phyloP scores from a whole-genome alignment of 2,113 vertebrate genomes.

The Gallinago jamesoni region DNA sequence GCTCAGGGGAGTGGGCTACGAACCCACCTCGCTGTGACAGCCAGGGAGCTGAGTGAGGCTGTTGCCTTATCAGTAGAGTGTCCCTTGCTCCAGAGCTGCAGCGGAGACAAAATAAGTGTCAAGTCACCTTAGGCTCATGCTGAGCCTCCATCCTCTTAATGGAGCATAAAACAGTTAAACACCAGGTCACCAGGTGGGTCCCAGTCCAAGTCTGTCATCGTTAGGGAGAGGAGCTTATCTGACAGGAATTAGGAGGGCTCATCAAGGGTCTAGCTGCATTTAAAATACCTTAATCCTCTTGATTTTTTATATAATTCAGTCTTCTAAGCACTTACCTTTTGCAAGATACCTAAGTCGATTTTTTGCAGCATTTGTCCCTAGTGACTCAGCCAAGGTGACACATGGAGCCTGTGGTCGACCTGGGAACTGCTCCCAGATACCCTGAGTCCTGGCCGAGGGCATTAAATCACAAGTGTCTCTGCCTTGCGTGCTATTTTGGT shows the following conservation, averaged over 20 bases:
- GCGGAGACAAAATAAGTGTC: not conserved
- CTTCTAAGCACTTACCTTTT: not conserved
- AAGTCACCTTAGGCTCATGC: not conserved
- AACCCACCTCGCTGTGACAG: accelerated
- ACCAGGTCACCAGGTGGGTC: not conserved
- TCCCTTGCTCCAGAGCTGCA: not conserved
- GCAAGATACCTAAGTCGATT: not conserved
- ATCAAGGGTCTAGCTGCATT: not conserved
- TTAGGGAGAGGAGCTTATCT: not conserved
- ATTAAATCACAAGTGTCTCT: not conserved
- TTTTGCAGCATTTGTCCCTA: not conserved
- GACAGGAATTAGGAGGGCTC: not conserved
- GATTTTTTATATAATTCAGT: not conserved
- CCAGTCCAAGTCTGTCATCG: not conserved
- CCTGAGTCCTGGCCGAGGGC: not conserved
- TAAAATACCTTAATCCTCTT: not conserved
- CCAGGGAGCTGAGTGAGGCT: not conserved
- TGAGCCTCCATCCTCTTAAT: not conserved
- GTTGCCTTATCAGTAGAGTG: not conserved
- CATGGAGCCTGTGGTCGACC: not conserved
- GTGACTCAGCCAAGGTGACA: not conserved
- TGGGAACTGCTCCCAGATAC: slow-evolving; percentile 7
- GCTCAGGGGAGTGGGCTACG: not conserved
- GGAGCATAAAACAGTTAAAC: not conserved
- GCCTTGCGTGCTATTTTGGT: slow-evolving; percentile 14